A percentile compares a stretch with the other conserved stretches of the same genome.
These are phyloP conservation scores for Pollachius pollachius DNA, from an alignment of 2,113 vertebrate genomes.

Conservation along the genomic window DNA sequence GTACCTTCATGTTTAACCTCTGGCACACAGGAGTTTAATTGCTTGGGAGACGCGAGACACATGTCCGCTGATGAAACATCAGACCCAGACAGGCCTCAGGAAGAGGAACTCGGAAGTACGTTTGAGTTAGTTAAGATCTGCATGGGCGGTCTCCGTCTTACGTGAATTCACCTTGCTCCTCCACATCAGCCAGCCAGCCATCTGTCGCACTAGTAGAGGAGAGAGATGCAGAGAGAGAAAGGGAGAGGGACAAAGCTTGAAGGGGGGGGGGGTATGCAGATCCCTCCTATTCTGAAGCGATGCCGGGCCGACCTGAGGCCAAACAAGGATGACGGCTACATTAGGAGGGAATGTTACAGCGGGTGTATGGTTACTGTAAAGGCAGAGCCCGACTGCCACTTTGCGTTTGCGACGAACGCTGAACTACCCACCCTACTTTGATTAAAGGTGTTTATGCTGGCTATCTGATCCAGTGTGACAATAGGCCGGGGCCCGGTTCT, in stretches of 20 bases:
- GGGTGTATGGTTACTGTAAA: conserved; percentile 39
- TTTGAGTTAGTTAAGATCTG: conserved; percentile 39
- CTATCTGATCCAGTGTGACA: conserved; percentile 67
- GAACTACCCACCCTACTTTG: conserved; percentile 60
- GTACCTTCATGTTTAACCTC: too few relatives aligned
- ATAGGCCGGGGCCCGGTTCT: conserved; percentile 46
- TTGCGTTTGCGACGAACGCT: conserved; percentile 49
- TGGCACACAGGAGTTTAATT: conserved; percentile 9
- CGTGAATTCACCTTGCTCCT: conserved; percentile 47
- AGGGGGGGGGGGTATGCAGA: conserved; percentile 28
- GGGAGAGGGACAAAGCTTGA: background rate
- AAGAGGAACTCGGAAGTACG: conserved; percentile 9
- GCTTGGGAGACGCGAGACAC: conserved; percentile 14
- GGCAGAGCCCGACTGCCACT: conserved; percentile 23
- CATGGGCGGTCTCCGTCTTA: conserved; percentile 47
- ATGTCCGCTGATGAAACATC: conserved; percentile 11
- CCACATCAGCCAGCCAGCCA: conserved; percentile 57
- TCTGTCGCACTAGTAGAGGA: conserved; percentile 16
- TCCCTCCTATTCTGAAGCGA: background rate
- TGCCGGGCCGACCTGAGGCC: conserved; percentile 3
- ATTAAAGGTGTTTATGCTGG: conserved; percentile 72
- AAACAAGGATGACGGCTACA: conserved; percentile 25
- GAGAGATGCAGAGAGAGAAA: background rate
- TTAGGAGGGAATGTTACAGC: conserved; percentile 42
- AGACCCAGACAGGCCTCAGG: conserved; percentile 2